Conservation (phyloP, 2,888 invertebrate genomes). For the Sisyra terminalis region DNA sequence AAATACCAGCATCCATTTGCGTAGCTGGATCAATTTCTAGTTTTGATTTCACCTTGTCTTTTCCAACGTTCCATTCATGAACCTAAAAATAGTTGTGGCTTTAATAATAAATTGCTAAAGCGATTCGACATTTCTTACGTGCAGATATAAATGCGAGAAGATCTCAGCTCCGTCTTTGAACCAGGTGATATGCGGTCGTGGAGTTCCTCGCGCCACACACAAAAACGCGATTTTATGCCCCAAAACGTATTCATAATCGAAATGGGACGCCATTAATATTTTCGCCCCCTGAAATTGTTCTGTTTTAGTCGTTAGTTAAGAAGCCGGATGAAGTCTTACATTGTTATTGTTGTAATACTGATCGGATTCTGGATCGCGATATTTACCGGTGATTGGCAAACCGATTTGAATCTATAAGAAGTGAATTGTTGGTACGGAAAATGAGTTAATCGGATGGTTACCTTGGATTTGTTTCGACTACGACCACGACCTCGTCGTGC, state of each 20-base stretch:
- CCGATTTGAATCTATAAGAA: conserved; percentile 59
- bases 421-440: background rate
- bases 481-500: conserved; percentile 54
- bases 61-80: conserved; percentile 75
- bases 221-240: conserved; percentile 90
- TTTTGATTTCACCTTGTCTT: conserved; percentile 76
- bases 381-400: conserved; percentile 74
- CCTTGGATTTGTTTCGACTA: conserved; percentile 60
- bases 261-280: conserved; percentile 76
- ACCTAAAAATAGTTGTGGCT: conserved; percentile 47
- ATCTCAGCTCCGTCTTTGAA: conserved; percentile 90
- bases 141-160: conserved; percentile 73
- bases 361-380: conserved; percentile 77
- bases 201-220: conserved; percentile 79
- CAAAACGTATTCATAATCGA: conserved; percentile 83
- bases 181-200: conserved; percentile 88
- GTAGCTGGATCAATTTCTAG: conserved; percentile 90
- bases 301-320: background rate
- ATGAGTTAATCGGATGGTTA: conserved; percentile 16
- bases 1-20: conserved; percentile 91
- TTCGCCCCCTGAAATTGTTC: conserved; percentile 59
- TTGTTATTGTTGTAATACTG: conserved; percentile 82
- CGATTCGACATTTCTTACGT: conserved; percentile 34
- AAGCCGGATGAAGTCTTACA: conserved; percentile 44
- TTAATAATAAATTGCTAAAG: background rate